phyloP scores from a whole-genome alignment of 1,140 invertebrate species.

The Drosophila sp. region DNA sequence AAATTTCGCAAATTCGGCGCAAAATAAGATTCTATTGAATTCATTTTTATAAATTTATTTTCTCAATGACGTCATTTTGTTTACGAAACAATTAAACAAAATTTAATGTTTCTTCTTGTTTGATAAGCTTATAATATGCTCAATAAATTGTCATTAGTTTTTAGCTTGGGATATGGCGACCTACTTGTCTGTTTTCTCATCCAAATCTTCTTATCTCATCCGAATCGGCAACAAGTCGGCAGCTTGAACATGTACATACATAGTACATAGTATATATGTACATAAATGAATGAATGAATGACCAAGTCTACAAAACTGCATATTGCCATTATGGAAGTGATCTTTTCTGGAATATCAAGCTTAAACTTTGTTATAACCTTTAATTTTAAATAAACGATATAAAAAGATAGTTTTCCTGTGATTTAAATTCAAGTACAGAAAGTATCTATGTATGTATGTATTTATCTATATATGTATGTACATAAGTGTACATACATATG shows the following conservation, averaged over 20 bases:
- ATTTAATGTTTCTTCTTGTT: no score
- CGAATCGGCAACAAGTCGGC: no score
- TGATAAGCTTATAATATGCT: not conserved
- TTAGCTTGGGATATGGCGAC: no score
- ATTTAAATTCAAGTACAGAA: slow-evolving; percentile 40
- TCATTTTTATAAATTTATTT: not conserved
- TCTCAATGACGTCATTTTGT: no score
- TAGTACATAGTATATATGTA: no score
- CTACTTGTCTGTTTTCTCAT: no score
- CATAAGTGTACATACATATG: not conserved
- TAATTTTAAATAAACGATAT: not conserved
- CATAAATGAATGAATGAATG: no score
- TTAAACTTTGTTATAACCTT: not conserved
- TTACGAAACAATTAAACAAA: no score
- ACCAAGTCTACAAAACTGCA: not conserved
- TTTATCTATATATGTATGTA: not conserved
- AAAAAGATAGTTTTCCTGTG: not conserved
- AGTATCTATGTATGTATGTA: slow-evolving; percentile 18
- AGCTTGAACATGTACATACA: no score
- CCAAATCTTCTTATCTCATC: no score
- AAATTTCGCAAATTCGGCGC: slow-evolving; percentile 30
- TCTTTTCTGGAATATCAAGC: not conserved
- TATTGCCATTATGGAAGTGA: not conserved
- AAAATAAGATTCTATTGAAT: slow-evolving; percentile 32
- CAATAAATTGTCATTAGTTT: not conserved